Percentiles rank a stretch among this genome's conserved stretches.
Conservation (phyloP, 2,113 vertebrate species). For the Eulemur macaco region DNA sequence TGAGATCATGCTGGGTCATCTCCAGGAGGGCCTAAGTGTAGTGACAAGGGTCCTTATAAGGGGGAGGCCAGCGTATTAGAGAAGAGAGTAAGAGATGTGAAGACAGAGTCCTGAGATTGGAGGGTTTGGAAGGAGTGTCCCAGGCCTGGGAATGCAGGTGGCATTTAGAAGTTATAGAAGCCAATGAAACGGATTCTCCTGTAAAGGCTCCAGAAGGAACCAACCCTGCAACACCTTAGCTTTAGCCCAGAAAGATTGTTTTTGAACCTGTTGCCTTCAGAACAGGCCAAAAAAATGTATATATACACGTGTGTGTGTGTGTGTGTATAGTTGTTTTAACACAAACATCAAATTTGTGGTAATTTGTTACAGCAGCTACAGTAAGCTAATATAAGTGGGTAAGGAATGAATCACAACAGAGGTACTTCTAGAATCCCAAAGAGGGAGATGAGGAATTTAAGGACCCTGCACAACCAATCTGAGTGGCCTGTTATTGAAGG, state of each 20-base stretch:
- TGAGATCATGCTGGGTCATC: background rate
- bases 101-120: no score
- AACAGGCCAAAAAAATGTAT: background rate
- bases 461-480: no score
- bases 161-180: background rate
- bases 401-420: background rate
- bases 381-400: background rate
- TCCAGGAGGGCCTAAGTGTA: fast-evolving
- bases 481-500: background rate
- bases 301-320: background rate
- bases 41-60: background rate
- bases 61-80: background rate
- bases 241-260: background rate
- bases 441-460: background rate
- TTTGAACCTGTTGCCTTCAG: background rate
- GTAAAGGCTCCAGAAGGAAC: background rate
- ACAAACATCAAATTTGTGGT: background rate
- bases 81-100: background rate
- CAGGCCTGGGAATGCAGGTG: background rate
- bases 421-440: background rate
- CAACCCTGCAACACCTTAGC: background rate
- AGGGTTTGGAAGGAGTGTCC: fast-evolving
- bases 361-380: background rate
- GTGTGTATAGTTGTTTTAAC: background rate
- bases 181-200: background rate